phyloP scores from a whole-genome alignment of 2,888 invertebrate genomes.

The Pterobdella sp. region DNA sequence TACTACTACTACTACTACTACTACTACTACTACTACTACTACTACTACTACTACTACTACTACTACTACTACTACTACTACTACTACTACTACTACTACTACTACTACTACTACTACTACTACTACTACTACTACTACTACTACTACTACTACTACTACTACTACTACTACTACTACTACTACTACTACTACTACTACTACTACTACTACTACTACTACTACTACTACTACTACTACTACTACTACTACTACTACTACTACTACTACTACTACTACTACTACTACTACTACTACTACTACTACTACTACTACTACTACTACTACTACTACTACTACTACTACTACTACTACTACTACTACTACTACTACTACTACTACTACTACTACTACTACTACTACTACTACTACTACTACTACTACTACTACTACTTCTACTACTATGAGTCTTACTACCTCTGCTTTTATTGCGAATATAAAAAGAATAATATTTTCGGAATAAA shows the following conservation, averaged over 20 bases:
- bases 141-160: constrained; percentile 1
- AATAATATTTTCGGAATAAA: no score
- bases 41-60: constrained; percentile 1
- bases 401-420: constrained; percentile 35
- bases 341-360: constrained; percentile 1
- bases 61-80: constrained; percentile 1
- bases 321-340: neutral
- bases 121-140: constrained; percentile 1
- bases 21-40: constrained; percentile 1
- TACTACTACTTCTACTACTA: constrained; percentile 36
- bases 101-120: neutral
- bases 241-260: constrained; percentile 1
- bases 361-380: constrained; percentile 24
- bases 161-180: constrained; percentile 1
- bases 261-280: neutral
- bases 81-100: constrained; percentile 1
- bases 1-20: constrained; percentile 1
- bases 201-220: neutral
- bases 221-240: neutral
- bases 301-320: constrained; percentile 1
- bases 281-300: constrained; percentile 1
- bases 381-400: constrained; percentile 33
- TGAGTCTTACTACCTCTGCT: neutral
- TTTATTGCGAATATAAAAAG: no score
- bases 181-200: neutral